A percentile compares a stretch with the other conserved stretches of the same genome.
These are phyloP conservation scores for Diaphora mendica DNA, from an alignment of 2,888 invertebrate species.

Conservation along the genomic window DNA sequence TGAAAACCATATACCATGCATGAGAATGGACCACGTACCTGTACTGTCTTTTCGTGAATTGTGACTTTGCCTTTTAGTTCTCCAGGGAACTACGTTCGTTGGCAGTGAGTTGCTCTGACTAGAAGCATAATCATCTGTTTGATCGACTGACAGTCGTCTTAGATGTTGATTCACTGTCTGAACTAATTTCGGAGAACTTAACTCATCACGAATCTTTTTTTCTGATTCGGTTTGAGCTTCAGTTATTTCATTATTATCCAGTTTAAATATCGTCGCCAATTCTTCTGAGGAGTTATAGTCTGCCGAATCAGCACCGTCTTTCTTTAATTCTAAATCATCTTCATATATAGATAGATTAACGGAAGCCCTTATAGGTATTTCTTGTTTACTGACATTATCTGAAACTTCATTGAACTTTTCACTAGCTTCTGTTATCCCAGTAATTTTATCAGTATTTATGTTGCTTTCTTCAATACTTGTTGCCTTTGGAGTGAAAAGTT, in stretches of 20 bases:
- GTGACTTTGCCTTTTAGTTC: conserved; percentile 78
- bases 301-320: conserved; percentile 79
- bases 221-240: conserved; percentile 54
- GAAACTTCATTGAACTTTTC: conserved; percentile 70
- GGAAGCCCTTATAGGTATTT: conserved; percentile 69
- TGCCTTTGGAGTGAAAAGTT: conserved; percentile 71
- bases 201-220: conserved; percentile 67
- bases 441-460: conserved; percentile 53
- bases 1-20: conserved; percentile 82
- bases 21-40: conserved; percentile 82
- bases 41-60: conserved; percentile 81
- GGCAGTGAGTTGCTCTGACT: conserved; percentile 83
- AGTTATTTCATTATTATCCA: conserved; percentile 63
- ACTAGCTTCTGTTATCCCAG: conserved; percentile 69
- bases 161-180: conserved; percentile 80
- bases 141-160: conserved; percentile 77
- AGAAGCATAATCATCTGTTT: conserved; percentile 72
- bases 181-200: conserved; percentile 82
- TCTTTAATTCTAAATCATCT: conserved; percentile 76
- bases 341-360: conserved; percentile 80
- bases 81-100: conserved; percentile 81
- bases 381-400: conserved; percentile 59
- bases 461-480: conserved; percentile 53
- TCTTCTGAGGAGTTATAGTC: conserved; percentile 89
- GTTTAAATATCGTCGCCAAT: conserved; percentile 88